These are phyloP conservation scores for Polydrusus pterygomalis DNA, from an alignment of 2,888 invertebrate genomes.

Conservation along the genomic window DNA sequence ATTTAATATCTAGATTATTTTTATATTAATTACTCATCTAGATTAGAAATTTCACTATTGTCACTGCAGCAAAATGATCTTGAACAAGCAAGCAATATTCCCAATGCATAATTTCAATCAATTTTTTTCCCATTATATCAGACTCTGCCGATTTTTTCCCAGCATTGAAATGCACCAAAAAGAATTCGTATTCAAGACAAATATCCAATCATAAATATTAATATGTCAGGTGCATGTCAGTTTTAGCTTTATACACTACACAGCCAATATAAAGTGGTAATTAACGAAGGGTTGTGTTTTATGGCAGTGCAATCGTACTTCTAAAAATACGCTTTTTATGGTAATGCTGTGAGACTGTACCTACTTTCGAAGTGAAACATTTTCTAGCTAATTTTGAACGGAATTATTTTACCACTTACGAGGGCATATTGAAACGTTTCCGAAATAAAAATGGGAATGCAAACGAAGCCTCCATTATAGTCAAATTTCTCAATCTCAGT, in stretches of 20 bases:
- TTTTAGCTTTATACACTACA: conserved; percentile 6
- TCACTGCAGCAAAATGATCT: background rate
- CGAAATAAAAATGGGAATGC: too few relatives aligned
- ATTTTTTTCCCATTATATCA: conserved; percentile 45
- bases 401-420: too few relatives aligned
- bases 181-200: conserved; percentile 35
- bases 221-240: conserved; percentile 45
- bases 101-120: conserved; percentile 41
- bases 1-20: too few relatives aligned
- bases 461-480: background rate
- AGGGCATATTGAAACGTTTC: too few relatives aligned
- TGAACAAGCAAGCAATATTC: conserved; percentile 2
- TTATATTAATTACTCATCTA: too few relatives aligned
- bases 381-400: too few relatives aligned
- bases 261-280: background rate
- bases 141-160: conserved; percentile 44
- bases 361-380: background rate
- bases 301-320: too few relatives aligned
- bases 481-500: too few relatives aligned
- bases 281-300: background rate
- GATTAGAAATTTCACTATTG: too few relatives aligned
- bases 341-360: background rate
- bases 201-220: conserved; percentile 44
- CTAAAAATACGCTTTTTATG: too few relatives aligned
- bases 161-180: conserved; percentile 38